Evolutionary conservation across 37 sponge, comb jelly and placozoan species (phyloP), one percentile per base, ranked within the genome.

Genomic region (Petrosia ficiformis): DNA sequence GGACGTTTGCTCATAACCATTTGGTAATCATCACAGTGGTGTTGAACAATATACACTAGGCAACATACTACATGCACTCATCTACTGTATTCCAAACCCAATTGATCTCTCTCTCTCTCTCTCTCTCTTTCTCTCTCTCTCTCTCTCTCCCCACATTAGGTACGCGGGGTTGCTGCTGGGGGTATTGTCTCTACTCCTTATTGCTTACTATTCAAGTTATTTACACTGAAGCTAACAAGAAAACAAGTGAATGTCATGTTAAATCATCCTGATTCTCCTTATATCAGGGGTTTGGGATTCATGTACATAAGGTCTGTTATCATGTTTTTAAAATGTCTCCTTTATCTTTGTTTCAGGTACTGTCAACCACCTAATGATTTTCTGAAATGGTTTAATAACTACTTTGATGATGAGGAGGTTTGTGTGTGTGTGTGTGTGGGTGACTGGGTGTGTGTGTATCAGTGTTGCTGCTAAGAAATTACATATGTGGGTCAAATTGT

Each of bases 121-220:
- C n/a, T n/a, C n/a, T n/a, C n/a, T n/a, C n/a, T n/a, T n/a, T 73
- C 6, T 74, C 57, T 16, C 39, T 76, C 21, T 54, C 25, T 3
- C 39, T 37, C 11, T 61, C 54, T 28, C 32, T 68, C 0, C 1
- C 21, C 6, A 35, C 66, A 70, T 4, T 78, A 98, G 99, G 99
- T 98, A 21, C 83, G 99, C 26, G 99, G 99, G 26, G 99, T 98
- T 33, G 93, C 94, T 33, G 94, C 99, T 31, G 99, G 99, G 28
- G 99, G 99, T 21, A 92, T 98, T 34, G 96, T 98, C 36, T 96
- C 96, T 42, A 87, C 93, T 65, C 91, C 99, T 2, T 98, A 67
- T 71, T 95, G 96, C 63, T 83, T 98, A 37, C 91, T 98, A 31
- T 98, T 78, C 82, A 98, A 98, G 72, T 92, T 98, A 33, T 98